Evolutionary conservation across 92 coral and sea anemone genomes (phyloP).

Genomic region (Diadumene lineata): DNA sequence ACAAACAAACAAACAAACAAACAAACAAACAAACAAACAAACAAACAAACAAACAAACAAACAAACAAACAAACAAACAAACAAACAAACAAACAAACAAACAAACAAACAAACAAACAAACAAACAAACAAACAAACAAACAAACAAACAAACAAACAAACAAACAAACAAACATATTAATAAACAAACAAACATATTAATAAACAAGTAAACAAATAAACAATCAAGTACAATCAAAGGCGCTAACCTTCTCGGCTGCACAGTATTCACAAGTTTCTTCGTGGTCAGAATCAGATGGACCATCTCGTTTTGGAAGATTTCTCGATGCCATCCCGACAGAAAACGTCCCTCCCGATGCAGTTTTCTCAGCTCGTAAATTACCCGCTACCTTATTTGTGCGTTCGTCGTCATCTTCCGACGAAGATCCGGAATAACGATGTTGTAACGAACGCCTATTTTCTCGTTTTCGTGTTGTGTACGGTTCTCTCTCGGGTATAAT

Average conservation of each 20-base stretch:
- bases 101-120: not conserved
- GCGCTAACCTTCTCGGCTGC: constrained; percentile 90
- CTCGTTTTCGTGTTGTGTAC: constrained; percentile 62
- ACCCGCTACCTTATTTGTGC: constrained; percentile 62
- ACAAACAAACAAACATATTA: not conserved
- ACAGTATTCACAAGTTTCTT: constrained; percentile 94
- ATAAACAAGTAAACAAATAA: too few species aligned
- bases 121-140: not conserved
- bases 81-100: not conserved
- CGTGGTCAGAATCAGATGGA: constrained; percentile 76
- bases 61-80: not conserved
- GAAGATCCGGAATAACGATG: constrained; percentile 75
- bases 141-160: not conserved
- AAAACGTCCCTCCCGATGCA: constrained; percentile 80
- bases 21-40: not conserved
- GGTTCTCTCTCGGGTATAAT: constrained; percentile 66
- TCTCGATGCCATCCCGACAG: constrained; percentile 91
- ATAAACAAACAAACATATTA: not conserved
- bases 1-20: not conserved
- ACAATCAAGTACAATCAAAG: too few species aligned
- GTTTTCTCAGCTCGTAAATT: constrained; percentile 49
- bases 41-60: not conserved
- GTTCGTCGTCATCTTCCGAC: constrained; percentile 92
- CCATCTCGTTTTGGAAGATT: constrained; percentile 48
- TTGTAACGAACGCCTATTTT: constrained; percentile 75